A percentile compares a stretch with the other conserved stretches of the same genome.
Evolutionary conservation across 1,140 invertebrate genomes (phyloP).

Genomic region (Euwallacea fornicatus): DNA sequence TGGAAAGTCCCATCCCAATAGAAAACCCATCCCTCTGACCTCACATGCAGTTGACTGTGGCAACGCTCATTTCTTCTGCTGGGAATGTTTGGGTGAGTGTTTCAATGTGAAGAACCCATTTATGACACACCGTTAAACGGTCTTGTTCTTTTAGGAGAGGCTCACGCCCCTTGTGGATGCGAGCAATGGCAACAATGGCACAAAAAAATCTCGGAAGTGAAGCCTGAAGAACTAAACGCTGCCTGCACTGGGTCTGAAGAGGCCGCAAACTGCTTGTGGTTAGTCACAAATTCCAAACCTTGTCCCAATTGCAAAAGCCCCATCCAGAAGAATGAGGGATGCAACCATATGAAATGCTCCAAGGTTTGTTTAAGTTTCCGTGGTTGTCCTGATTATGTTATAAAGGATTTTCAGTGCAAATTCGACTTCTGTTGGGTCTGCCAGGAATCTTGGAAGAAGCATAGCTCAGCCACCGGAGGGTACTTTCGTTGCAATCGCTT

Average conservation of each 20-base stretch:
- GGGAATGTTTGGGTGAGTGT: slow-evolving; percentile 58
- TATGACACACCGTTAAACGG: neutral
- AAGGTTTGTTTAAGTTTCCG: slow-evolving; percentile 57
- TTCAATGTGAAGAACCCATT: neutral
- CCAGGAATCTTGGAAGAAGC: slow-evolving; percentile 74
- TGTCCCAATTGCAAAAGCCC: slow-evolving; percentile 74
- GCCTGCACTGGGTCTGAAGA: slow-evolving; percentile 65
- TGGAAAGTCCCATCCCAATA: slow-evolving; percentile 42
- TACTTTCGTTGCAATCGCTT: slow-evolving; percentile 75
- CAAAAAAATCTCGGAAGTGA: slow-evolving; percentile 64
- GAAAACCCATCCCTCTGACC: slow-evolving; percentile 52
- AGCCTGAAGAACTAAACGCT: slow-evolving; percentile 65
- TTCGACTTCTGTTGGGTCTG: slow-evolving; percentile 80
- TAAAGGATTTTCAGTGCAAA: slow-evolving; percentile 61
- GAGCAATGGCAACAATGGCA: slow-evolving; percentile 69
- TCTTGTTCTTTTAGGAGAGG: slow-evolving; percentile 57
- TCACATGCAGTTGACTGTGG: slow-evolving; percentile 75
- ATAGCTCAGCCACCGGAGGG: slow-evolving; percentile 71
- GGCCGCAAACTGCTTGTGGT: slow-evolving; percentile 72
- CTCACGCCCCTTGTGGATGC: slow-evolving; percentile 71
- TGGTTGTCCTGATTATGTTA: neutral
- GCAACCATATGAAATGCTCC: slow-evolving; percentile 78
- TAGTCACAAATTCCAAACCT: slow-evolving; percentile 74
- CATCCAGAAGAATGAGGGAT: slow-evolving; percentile 79
- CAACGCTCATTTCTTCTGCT: slow-evolving; percentile 74